Evolutionary conservation across 2,113 vertebrate species (phyloP).

Genomic region (Takifugu flavidus): DNA sequence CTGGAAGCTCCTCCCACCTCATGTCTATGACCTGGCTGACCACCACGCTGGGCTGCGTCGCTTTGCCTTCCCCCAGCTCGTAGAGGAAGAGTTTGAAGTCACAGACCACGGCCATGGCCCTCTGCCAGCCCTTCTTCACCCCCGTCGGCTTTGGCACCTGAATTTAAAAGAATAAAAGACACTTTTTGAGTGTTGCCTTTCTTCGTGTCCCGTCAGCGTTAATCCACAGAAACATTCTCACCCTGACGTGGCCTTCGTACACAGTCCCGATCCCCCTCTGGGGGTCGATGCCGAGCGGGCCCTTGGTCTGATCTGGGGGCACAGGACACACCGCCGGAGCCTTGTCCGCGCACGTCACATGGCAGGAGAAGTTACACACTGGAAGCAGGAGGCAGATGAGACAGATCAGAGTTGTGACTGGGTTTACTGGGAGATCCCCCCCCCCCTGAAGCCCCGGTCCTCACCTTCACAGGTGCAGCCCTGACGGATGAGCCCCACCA

Average conservation of each 20-base stretch:
- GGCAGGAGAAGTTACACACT: constrained; percentile 98
- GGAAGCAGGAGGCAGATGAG: neutral
- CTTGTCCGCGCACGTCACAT: constrained; percentile 97
- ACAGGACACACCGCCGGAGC: constrained; percentile 93
- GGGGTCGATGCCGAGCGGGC: constrained; percentile 92
- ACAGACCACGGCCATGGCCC: constrained; percentile 90
- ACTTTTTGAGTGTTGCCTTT: too few relatives aligned
- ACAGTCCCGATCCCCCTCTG: constrained; percentile 95
- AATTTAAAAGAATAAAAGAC: constrained; percentile 3
- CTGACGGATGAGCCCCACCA: constrained; percentile 98
- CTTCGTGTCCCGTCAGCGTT: too few relatives aligned
- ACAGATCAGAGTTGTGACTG: neutral
- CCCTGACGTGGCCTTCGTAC: constrained; percentile 92
- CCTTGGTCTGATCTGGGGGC: constrained; percentile 93
- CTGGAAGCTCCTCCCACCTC: constrained; percentile 78
- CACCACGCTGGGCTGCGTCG: constrained; percentile 84
- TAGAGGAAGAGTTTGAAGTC: constrained; percentile 98
- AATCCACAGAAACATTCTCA: constrained; percentile 51
- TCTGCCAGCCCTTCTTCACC: constrained; percentile 98
- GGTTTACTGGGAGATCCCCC: neutral
- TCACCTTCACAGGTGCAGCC: constrained; percentile 97
- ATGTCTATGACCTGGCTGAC: constrained; percentile 98
- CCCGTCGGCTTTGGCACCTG: constrained; percentile 96
- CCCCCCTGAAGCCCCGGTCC: constrained; percentile 6
- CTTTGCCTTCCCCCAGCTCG: constrained; percentile 91